These are phyloP conservation scores for Microplitis mediator DNA, from an alignment of 1,140 invertebrate genomes.

Conservation along the genomic window DNA sequence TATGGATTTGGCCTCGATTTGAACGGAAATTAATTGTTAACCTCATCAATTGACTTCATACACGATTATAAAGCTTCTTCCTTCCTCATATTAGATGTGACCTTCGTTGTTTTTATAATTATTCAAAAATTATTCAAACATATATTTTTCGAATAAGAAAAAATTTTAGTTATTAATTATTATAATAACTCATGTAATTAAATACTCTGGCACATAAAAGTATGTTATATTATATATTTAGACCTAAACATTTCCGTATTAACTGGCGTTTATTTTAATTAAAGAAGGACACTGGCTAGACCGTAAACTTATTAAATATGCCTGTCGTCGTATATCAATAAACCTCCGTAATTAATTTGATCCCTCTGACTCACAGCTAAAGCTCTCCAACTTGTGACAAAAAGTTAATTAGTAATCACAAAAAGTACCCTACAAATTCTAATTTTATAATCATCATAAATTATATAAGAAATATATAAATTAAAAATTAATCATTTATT, in stretches of 20 bases:
- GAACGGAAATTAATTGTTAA: conserved; percentile 47
- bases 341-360: conserved; percentile 23
- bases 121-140: too few species aligned
- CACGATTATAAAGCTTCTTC: conserved; percentile 1
- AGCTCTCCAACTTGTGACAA: too few species aligned
- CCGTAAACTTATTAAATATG: neutral
- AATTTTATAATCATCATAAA: too few species aligned
- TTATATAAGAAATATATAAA: too few species aligned
- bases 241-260: neutral
- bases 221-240: neutral
- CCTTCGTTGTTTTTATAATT: neutral
- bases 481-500: too few species aligned
- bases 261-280: too few species aligned
- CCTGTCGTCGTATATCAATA: conserved; percentile 23
- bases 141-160: neutral
- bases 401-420: too few species aligned
- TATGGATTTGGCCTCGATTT: conserved; percentile 12
- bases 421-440: too few species aligned
- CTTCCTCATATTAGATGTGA: conserved; percentile 6
- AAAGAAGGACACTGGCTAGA: neutral
- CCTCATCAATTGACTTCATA: conserved; percentile 42
- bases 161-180: too few species aligned
- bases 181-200: too few species aligned
- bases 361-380: conserved; percentile 16
- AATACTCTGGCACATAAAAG: too few species aligned